A percentile compares a stretch with the other conserved stretches of the same genome.
Evolutionary conservation across 1,140 invertebrate species (phyloP).

Genomic region (Drosophila setifemur): DNA sequence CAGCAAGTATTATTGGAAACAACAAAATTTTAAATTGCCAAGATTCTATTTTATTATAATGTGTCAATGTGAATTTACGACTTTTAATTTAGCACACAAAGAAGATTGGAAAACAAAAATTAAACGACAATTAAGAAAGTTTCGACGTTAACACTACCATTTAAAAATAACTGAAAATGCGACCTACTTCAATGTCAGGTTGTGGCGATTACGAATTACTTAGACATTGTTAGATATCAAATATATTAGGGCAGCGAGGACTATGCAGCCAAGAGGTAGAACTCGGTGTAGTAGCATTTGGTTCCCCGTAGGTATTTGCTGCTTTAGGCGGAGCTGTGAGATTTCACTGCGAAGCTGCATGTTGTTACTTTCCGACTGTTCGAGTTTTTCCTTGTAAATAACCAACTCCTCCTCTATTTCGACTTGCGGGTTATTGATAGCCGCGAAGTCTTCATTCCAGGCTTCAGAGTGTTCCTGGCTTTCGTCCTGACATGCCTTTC

Average conservation of each 20-base stretch:
- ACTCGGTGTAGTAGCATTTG: conserved; percentile 20
- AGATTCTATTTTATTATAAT: conserved; percentile 19
- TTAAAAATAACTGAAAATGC: conserved; percentile 45
- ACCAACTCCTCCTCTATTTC: conserved; percentile 77
- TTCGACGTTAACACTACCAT: conserved; percentile 24
- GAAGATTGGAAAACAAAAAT: conserved; percentile 27
- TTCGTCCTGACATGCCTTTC: background rate
- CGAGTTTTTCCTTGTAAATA: conserved; percentile 75
- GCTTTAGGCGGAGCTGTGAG: conserved; percentile 44
- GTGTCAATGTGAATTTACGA: conserved; percentile 49
- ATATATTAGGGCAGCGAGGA: conserved; percentile 65
- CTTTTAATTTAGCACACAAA: conserved; percentile 56
- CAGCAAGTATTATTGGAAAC: too few relatives aligned
- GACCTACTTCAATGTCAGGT: too few relatives aligned
- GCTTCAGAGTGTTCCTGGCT: conserved; percentile 20
- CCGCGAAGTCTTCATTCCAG: conserved; percentile 54
- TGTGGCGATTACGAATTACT: too few relatives aligned
- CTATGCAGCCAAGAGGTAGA: conserved; percentile 54
- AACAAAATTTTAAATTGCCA: background rate
- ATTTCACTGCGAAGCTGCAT: conserved; percentile 68
- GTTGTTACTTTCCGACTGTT: conserved; percentile 61
- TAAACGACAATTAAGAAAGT: conserved; percentile 35
- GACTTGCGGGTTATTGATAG: conserved; percentile 52
- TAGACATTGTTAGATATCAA: conserved; percentile 58
- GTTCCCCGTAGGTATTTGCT: background rate